These are phyloP conservation scores for Climacteris rufus DNA, from an alignment of 2,113 vertebrate species.

Conservation along the genomic window DNA sequence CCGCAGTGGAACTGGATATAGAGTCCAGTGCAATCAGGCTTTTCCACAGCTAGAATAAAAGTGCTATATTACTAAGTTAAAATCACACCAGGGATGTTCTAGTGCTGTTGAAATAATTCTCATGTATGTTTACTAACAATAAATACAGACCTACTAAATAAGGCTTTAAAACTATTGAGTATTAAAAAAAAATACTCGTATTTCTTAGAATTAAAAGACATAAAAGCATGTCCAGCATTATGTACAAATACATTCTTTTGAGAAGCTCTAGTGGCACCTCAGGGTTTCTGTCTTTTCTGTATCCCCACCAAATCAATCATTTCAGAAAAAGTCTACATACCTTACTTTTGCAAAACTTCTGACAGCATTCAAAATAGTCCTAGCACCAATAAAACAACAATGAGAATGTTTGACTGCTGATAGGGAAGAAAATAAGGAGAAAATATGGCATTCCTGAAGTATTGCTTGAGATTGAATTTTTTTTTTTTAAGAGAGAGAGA, in stretches of 20 bases:
- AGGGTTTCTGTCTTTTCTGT: neutral
- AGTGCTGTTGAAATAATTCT: neutral
- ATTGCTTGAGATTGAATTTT: neutral
- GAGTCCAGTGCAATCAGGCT: neutral
- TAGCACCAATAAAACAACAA: neutral
- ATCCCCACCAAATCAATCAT: neutral
- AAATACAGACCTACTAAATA: neutral
- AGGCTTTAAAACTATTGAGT: neutral
- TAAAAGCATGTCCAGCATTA: neutral
- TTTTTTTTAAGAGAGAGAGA: neutral
- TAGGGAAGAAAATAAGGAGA: neutral
- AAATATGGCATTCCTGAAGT: neutral
- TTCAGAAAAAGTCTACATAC: neutral
- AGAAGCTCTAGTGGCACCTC: neutral
- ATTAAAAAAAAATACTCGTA: neutral
- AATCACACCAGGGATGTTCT: neutral
- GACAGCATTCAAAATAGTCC: neutral
- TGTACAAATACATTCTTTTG: neutral
- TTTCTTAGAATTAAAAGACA: neutral
- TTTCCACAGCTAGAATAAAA: neutral
- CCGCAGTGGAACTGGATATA: neutral
- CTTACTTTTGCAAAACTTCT: neutral
- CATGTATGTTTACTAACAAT: neutral
- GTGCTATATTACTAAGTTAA: neutral
- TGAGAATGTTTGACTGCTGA: neutral